Evolutionary conservation across 2,888 invertebrate genomes (phyloP).

Genomic region (Byasa hedistus): DNA sequence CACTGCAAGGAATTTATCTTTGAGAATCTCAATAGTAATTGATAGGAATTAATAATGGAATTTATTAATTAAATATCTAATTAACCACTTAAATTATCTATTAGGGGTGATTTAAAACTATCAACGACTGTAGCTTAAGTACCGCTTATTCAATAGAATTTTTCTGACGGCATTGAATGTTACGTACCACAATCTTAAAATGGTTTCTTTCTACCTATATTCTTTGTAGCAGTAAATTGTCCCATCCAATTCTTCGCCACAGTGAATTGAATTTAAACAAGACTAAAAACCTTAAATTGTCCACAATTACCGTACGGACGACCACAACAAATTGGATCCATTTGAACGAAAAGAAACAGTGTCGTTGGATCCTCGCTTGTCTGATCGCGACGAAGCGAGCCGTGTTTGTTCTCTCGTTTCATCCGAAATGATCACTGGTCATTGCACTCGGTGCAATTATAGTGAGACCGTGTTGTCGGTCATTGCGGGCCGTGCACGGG

Average conservation of each 20-base stretch:
- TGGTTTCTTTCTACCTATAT: background rate
- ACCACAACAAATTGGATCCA: background rate
- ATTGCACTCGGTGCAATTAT: slow-evolving; percentile 54
- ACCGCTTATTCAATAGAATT: background rate
- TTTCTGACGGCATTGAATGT: background rate
- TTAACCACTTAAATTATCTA: no score
- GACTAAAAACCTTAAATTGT: background rate
- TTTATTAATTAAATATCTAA: no score
- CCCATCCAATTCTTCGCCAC: background rate
- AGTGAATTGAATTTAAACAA: no score
- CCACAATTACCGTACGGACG: background rate
- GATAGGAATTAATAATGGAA: no score
- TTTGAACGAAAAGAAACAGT: slow-evolving; percentile 1
- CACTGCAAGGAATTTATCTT: no score
- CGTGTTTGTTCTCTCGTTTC: slow-evolving; percentile 28
- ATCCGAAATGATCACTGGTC: slow-evolving; percentile 46
- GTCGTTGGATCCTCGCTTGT: slow-evolving; percentile 5
- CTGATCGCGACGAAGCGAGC: slow-evolving; percentile 12
- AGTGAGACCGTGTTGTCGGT: slow-evolving; percentile 45
- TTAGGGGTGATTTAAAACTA: no score
- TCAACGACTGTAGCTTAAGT: background rate
- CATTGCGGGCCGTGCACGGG: slow-evolving; percentile 48
- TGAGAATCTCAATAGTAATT: no score
- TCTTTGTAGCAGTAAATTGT: background rate
- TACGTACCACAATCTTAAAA: no score